These are phyloP conservation scores for Adelognathus sp. DNA, from an alignment of 2,888 invertebrate genomes.

Conservation along the genomic window DNA sequence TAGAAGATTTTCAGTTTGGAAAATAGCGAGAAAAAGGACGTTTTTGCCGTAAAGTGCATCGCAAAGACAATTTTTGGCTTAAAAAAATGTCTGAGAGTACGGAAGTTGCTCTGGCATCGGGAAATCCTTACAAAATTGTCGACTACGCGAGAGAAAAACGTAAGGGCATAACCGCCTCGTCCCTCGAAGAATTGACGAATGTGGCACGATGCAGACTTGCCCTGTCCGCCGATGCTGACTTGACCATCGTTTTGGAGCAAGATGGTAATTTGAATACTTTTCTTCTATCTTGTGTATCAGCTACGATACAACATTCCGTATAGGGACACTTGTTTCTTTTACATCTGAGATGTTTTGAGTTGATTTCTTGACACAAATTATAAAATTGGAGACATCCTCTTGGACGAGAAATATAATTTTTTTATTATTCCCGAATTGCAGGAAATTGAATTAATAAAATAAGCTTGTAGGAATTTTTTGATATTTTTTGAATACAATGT, in stretches of 20 bases:
- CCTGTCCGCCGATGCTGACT: constrained; percentile 83
- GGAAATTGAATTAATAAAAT: not conserved
- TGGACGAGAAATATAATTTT: too few species aligned
- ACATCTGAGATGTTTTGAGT: too few species aligned
- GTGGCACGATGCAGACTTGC: constrained; percentile 90
- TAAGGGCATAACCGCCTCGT: constrained; percentile 91
- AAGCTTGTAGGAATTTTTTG: not conserved
- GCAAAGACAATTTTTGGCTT: not conserved
- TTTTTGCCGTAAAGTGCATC: not conserved
- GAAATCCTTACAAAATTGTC: constrained; percentile 90
- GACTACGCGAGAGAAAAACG: constrained; percentile 90
- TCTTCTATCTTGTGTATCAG: too few species aligned
- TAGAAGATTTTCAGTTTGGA: not conserved
- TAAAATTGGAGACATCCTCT: too few species aligned
- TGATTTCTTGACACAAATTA: too few species aligned
- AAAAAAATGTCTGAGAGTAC: constrained; percentile 64
- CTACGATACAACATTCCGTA: too few species aligned
- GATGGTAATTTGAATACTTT: too few species aligned
- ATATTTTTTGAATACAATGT: not conserved
- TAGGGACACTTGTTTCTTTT: not conserved
- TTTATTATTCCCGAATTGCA: too few species aligned
- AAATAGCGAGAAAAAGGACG: not conserved
- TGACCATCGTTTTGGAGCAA: constrained; percentile 93
- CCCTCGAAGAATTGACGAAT: constrained; percentile 89
- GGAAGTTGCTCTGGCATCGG: constrained; percentile 73